These are phyloP conservation scores for Drosophila prosaltans DNA, from an alignment of 1,140 invertebrate species.

Conservation along the genomic window DNA sequence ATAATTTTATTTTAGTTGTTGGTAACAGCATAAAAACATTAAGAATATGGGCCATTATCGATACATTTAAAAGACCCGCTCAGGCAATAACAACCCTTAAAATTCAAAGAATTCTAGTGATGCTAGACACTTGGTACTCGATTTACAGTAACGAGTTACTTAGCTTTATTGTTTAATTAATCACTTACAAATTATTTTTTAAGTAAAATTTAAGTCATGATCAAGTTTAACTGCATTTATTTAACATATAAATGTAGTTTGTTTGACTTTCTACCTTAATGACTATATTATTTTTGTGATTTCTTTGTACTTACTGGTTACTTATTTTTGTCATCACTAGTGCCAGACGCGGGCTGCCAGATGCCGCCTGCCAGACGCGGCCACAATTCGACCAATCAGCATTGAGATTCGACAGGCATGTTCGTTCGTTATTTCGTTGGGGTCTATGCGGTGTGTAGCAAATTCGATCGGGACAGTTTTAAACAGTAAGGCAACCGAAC, in stretches of 20 bases:
- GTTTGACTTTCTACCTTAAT: neutral
- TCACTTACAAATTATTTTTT: neutral
- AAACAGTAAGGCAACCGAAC: conserved; percentile 45
- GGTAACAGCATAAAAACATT: neutral
- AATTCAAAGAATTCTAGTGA: neutral
- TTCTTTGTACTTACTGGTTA: neutral
- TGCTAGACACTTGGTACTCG: neutral
- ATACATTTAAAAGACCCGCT: neutral
- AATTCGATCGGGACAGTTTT: conserved; percentile 59
- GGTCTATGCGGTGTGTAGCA: conserved; percentile 26
- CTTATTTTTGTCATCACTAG: conserved; percentile 22
- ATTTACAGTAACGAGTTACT: neutral
- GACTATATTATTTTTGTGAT: neutral
- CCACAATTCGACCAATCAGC: conserved; percentile 53
- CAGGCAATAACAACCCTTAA: neutral
- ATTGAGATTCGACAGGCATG: conserved; percentile 24
- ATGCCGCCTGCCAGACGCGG: conserved; percentile 66
- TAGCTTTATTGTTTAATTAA: neutral
- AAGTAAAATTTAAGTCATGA: neutral
- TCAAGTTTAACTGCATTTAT: neutral
- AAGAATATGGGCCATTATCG: neutral
- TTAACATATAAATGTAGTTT: neutral
- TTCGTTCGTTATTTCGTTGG: conserved; percentile 15
- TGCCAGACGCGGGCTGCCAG: conserved; percentile 69
- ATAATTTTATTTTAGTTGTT: too few relatives aligned